Base-by-base conservation (phyloP, 2,888 invertebrate genomes). In the Lordiphosa andalusiaca region DNA sequence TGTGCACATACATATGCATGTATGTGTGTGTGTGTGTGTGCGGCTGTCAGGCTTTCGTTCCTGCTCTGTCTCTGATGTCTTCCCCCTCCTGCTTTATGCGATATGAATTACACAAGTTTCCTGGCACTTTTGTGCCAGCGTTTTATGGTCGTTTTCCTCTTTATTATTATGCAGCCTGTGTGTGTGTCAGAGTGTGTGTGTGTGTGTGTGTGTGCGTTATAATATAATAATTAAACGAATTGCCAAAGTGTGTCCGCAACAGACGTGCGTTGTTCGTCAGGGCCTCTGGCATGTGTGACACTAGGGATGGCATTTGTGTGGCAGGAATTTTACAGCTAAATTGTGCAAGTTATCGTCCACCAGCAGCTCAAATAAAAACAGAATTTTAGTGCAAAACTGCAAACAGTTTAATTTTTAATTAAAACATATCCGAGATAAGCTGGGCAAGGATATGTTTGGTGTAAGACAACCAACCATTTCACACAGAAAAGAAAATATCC, bases 191-290 rank as follows among this genome's bases (percentile, higher is more conserved):
- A 16, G n/a, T 21, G 35, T 21, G 44, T 49, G 10, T 50, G 19
- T 41, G 48, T 53, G 38, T 50, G 46, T 60, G 52, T 46, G 23
- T 60, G 53, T 75, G 42, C 51, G 44, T 71, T 73, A 74, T 84
- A 78, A 80, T 73, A 86, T 82, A 73, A 86, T 85, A 87, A 87
- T 87, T 87, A 87, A 87, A 85, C 70, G 85, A 86, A 84, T 86
- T 85, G 83, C 80, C 78, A 82, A 86, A 78, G 84, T 83, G 83
- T 86, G 82, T 81, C 85, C 74, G 71, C 68, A 69, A 66, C 76
- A 71, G 73, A 78, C 74, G 84, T 62, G 74, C 71, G 65, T 76
- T 60, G 70, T 67, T 73, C 76, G 67, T 72, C 76, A 80, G 64
- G 39, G 12, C 25, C 25, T 25, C 25, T 25, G 25, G 25, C 25